A percentile compares a stretch with the other conserved stretches of the same genome.
Conservation (phyloP, 1,140 invertebrate genomes). For the Nixonia krombeini region DNA sequence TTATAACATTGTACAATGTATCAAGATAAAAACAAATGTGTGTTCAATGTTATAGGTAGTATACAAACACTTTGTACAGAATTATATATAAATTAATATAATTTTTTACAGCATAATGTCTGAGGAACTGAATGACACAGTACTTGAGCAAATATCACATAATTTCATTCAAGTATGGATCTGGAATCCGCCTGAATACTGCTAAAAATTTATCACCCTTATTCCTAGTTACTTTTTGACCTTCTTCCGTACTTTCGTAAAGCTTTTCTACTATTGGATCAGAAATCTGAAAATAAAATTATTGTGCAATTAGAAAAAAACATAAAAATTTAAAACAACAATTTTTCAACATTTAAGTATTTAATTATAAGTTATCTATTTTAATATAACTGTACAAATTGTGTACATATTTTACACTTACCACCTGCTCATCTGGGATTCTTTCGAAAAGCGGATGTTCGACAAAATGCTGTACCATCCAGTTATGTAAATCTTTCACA, state of each 20-base stretch:
- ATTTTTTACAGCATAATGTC: constrained; percentile 7
- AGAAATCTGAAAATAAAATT: constrained; percentile 72
- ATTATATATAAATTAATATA: constrained; percentile 8
- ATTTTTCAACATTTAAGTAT: too few species aligned
- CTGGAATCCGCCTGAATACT: constrained; percentile 84
- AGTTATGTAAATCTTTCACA: constrained; percentile 96
- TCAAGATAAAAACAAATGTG: too few species aligned
- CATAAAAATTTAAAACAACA: constrained; percentile 9
- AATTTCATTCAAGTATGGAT: constrained; percentile 61
- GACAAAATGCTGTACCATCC: constrained; percentile 95
- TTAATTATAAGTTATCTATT: not conserved
- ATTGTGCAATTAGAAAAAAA: not conserved
- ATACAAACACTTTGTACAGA: too few species aligned
- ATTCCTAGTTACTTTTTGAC: constrained; percentile 97
- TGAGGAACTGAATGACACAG: not conserved
- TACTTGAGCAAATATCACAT: not conserved
- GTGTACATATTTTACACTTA: constrained; percentile 52
- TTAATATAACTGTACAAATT: not conserved
- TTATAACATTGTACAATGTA: too few species aligned
- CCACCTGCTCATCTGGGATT: constrained; percentile 81
- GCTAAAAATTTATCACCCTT: constrained; percentile 94
- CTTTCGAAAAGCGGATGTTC: constrained; percentile 92
- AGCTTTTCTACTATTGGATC: constrained; percentile 92
- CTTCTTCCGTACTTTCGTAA: constrained; percentile 96
- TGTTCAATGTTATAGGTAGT: too few species aligned